Base-by-base conservation (phyloP, 2,113 vertebrate genomes). In the Syrrhaptes paradoxus region DNA sequence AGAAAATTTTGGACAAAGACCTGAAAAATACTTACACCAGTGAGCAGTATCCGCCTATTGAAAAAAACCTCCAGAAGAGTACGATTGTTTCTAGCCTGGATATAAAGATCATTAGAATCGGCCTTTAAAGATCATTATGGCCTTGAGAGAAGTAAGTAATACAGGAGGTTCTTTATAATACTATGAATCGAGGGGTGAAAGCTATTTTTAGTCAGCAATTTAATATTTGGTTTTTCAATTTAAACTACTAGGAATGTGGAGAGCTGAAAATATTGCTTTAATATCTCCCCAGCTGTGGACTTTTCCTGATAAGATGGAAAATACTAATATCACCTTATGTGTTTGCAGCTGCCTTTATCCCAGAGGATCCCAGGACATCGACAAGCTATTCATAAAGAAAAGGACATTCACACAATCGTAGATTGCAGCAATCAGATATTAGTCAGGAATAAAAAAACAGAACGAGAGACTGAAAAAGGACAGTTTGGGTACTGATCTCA, bases 261-360 rank as follows among this genome's bases (percentile, higher is more conserved):
- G 66, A 87, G 81, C 54, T 93, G 94, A 61, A 97, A 97, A 97
- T 95, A 96, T 79, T 95, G 81, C 80, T 95, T 96, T 96, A 96
- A 96, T 96, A 97, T 96, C 70, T 94, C 91, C 81, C 87, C 74
- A 93, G 87, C 93, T 95, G 84, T 73, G 91, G 77, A 89, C 85
- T 87, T 94, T 80, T 87, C 85, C 84, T 85, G 87, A 46, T 93
- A 87, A 94, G 82, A 95, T 92, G 84, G 87, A 94, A 95, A 95
- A 95, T 91, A 87, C 58, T 93, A 91, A 89, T 95, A 91, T 89
- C 87, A 82, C 74, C 87, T 93, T 94, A 82, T 91, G 87, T 54
- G 26, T 89, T 93, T 89, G 89, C 94, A 87, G 81, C 81, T 94
- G 84, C 74, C 74, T 92, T 89, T 93, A 66, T 93, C 81, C 89